These are phyloP conservation scores for Noturus placidus DNA, from an alignment of 2,113 vertebrate genomes.

Conservation along the genomic window DNA sequence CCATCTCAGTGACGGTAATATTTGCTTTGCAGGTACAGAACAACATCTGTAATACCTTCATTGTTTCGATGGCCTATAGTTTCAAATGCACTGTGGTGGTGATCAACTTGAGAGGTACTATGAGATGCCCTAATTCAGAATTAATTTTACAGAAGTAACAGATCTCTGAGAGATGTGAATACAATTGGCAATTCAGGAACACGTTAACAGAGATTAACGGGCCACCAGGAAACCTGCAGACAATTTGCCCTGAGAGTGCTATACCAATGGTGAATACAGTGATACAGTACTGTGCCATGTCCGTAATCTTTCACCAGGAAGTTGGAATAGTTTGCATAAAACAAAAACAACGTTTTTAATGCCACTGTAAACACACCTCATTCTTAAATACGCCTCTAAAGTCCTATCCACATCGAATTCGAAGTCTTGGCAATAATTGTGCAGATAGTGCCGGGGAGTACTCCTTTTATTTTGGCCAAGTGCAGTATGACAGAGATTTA, in stretches of 20 bases:
- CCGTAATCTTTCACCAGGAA: background rate
- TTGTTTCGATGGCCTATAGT: background rate
- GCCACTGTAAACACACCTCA: background rate
- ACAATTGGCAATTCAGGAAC: background rate
- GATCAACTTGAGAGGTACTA: background rate
- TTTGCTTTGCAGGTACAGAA: background rate
- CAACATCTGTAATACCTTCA: background rate
- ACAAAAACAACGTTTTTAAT: background rate
- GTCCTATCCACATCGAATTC: background rate
- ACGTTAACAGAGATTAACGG: background rate
- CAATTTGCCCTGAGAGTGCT: background rate
- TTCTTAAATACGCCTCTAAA: background rate
- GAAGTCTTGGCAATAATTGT: background rate
- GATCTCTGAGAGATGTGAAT: background rate
- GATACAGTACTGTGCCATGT: background rate
- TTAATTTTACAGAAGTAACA: background rate
- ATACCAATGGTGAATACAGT: background rate
- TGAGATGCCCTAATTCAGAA: background rate
- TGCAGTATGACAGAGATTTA: background rate
- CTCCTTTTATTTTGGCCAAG: background rate
- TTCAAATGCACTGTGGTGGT: background rate
- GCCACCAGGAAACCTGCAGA: background rate
- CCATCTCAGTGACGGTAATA: too few relatives aligned
- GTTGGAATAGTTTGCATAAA: background rate
- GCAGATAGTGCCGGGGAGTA: background rate